Base-by-base conservation (phyloP, 2,888 invertebrate species). In the Molanna angustata region DNA sequence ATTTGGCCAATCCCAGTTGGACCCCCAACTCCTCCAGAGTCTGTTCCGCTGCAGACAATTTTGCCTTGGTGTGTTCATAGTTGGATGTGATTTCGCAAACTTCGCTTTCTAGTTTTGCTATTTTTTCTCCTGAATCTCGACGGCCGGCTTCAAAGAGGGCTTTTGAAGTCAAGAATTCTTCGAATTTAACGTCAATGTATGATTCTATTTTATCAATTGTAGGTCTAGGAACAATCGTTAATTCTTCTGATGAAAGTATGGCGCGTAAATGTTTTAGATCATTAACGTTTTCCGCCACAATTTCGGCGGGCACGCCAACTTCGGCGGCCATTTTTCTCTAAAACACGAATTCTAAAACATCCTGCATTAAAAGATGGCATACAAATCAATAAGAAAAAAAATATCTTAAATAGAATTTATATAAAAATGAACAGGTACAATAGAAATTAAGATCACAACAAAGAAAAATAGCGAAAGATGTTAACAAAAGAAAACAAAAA, bases 151-250 rank as follows among this genome's bases (percentile, higher is more conserved):
- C 87, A 56, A 84, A 82, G 21, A 88, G 75, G 2, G 88, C 89
- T 70, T 85, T 87, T 19, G 85, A 79, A 50, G 85, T 86, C 62
- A 88, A 74, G 61, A 83, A 84, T 67, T 86, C 85, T 63, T 86
- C 86, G 65, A 85, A 83, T 66, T 83, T 82, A 52, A 79, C 74
- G 41, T 74, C 78, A 47, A 83, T 75, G 63, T 76, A 79, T 27
- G 67, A 67, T 62, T 83, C 82, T 32, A 90, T 73, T 71, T 88
- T 89, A 61, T 77, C 65, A 49, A 68, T 69, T 60, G 74, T 61
- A 32, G 64, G 62, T 57, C 64, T 63, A 16, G 75, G 69, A 60
- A 76, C 61, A 59, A 62, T 65, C 43, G 68, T 64, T 52, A 73
- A 62, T 68, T 76, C 76, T 54, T 68, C 62, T 60, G 71, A 69